These are phyloP conservation scores for Oncorhynchus tshawytscha DNA, from an alignment of 2,113 vertebrate species.

Conservation along the genomic window DNA sequence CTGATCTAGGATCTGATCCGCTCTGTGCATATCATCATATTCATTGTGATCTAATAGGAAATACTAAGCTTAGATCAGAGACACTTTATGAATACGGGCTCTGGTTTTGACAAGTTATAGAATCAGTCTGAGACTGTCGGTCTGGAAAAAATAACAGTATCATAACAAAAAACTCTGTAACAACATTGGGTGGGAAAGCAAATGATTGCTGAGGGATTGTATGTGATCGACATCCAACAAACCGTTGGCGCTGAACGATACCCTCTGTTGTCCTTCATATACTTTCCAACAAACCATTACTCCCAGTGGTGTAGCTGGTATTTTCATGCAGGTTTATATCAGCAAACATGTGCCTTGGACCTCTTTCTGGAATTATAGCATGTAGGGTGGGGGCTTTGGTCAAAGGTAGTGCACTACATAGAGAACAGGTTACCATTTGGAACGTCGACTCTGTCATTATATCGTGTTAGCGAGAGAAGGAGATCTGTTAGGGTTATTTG, in stretches of 20 bases:
- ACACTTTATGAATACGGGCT: too few relatives aligned
- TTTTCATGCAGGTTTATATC: constrained; percentile 43
- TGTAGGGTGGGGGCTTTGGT: neutral
- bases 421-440: neutral
- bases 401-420: too few relatives aligned
- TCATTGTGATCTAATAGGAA: too few relatives aligned
- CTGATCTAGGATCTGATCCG: too few relatives aligned
- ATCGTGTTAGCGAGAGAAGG: neutral
- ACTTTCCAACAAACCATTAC: constrained; percentile 52
- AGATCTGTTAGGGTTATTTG: constrained; percentile 14
- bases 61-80: too few relatives aligned
- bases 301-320: constrained; percentile 33
- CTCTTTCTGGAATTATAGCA: constrained; percentile 33
- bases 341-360: constrained; percentile 38
- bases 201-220: constrained; percentile 55
- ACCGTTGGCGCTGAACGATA: constrained; percentile 36
- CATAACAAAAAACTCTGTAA: constrained; percentile 18
- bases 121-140: constrained; percentile 24
- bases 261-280: constrained; percentile 45
- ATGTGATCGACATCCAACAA: constrained; percentile 54
- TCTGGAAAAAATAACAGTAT: constrained; percentile 24
- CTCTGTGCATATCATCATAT: too few relatives aligned
- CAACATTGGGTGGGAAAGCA: constrained; percentile 53
- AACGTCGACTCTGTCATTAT: constrained; percentile 34
- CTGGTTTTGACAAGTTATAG: constrained; percentile 49